These are phyloP conservation scores for Caranx ignobilis DNA, from an alignment of 2,113 vertebrate species.

Conservation along the genomic window DNA sequence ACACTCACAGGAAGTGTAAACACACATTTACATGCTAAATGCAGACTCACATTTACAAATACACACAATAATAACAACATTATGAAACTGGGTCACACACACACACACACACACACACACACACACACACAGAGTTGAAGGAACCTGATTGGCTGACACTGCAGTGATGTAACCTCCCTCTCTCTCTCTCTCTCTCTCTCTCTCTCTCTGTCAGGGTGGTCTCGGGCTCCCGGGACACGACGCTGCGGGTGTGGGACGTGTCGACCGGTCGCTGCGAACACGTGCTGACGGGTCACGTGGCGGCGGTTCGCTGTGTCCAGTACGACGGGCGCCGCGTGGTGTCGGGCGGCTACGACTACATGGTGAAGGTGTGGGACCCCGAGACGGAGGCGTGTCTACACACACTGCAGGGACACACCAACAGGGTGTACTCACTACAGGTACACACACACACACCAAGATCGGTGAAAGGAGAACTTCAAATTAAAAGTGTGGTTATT, in stretches of 20 bases:
- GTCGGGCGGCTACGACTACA: slow-evolving; percentile 97
- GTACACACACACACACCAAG: slow-evolving; percentile 72
- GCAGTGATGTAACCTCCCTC: neutral
- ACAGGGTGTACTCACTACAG: slow-evolving; percentile 96
- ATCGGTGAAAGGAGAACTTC: too few relatives aligned
- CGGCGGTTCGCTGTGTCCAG: slow-evolving; percentile 96
- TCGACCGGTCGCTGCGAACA: slow-evolving; percentile 94
- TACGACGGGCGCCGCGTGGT: slow-evolving; percentile 96
- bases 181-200: neutral
- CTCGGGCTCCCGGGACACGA: slow-evolving; percentile 95
- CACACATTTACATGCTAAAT: too few relatives aligned
- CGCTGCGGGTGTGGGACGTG: slow-evolving; percentile 95
- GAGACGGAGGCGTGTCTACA: slow-evolving; percentile 96
- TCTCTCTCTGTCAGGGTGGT: slow-evolving; percentile 87
- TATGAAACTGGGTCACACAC: neutral
- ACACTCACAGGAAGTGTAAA: too few relatives aligned
- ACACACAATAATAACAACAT: neutral
- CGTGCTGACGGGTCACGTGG: slow-evolving; percentile 95
- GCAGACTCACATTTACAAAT: too few relatives aligned
- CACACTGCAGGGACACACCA: slow-evolving; percentile 98
- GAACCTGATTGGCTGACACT: slow-evolving; percentile 16
- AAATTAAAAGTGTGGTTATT: too few relatives aligned
- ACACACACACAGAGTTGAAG: neutral
- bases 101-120: neutral
- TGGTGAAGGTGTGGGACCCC: slow-evolving; percentile 99